A percentile compares a stretch with the other conserved stretches of the same genome.
Evolutionary conservation across 1,140 invertebrate species (phyloP).

Genomic region (Oedothorax gibbosus): DNA sequence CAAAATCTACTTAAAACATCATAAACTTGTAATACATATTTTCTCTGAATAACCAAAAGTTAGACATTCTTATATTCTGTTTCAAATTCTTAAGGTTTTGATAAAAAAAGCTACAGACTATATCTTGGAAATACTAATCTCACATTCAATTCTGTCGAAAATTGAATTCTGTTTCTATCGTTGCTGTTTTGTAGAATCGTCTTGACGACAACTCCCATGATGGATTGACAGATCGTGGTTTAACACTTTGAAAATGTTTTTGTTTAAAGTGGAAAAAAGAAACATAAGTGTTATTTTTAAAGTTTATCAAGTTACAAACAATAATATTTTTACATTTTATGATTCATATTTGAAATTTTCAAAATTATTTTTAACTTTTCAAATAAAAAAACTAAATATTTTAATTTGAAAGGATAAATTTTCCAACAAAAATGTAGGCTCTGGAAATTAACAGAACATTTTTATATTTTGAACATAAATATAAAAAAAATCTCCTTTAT

Average conservation of each 20-base stretch:
- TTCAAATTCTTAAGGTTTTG: neutral
- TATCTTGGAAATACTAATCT: conserved; percentile 14
- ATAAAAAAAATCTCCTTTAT: no score
- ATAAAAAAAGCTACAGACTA: neutral
- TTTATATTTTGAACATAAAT: no score
- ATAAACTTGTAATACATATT: no score
- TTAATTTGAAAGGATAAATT: no score
- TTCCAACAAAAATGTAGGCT: no score
- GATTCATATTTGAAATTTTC: no score
- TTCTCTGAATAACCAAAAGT: no score
- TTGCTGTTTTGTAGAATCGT: neutral
- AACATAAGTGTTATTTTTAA: neutral
- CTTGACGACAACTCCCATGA: neutral
- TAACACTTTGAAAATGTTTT: neutral
- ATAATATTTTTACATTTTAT: neutral
- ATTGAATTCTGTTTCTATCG: conserved; percentile 15
- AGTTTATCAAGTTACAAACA: conserved; percentile 5
- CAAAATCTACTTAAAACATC: no score
- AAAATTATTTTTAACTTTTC: no score
- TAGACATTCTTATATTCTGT: no score
- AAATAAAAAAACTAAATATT: no score
- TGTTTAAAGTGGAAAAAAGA: neutral
- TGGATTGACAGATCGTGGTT: conserved; percentile 9
- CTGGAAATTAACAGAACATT: no score
- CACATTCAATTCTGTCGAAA: conserved; percentile 27